A percentile compares a stretch with the other conserved stretches of the same genome.
These are phyloP conservation scores for Drosophila tristis DNA, from an alignment of 1,140 invertebrate genomes.

Conservation along the genomic window DNA sequence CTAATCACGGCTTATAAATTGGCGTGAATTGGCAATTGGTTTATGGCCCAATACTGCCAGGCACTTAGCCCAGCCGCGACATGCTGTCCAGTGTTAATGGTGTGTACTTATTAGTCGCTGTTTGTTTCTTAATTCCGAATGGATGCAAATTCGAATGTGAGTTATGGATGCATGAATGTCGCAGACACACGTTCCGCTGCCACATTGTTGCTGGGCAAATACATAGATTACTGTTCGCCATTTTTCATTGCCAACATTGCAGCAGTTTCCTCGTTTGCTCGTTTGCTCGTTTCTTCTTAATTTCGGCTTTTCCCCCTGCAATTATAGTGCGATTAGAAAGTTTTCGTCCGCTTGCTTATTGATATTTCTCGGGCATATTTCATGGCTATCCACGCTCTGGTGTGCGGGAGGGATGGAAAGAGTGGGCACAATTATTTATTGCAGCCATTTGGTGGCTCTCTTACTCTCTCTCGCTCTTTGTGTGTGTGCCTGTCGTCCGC, in stretches of 20 bases:
- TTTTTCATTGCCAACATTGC: background rate
- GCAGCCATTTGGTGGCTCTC: constrained; percentile 60
- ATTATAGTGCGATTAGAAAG: constrained; percentile 79
- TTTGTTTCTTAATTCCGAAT: constrained; percentile 24
- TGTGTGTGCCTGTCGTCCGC: constrained; percentile 11
- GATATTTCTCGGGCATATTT: constrained; percentile 59
- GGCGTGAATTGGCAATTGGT: constrained; percentile 48
- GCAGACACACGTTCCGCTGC: constrained; percentile 8
- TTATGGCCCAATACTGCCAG: constrained; percentile 44
- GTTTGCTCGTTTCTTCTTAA: constrained; percentile 14
- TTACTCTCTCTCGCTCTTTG: constrained; percentile 37
- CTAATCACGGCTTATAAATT: constrained; percentile 49
- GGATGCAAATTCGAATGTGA: constrained; percentile 15
- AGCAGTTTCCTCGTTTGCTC: constrained; percentile 1
- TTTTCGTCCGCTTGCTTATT: constrained; percentile 56
- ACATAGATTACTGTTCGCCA: constrained; percentile 25
- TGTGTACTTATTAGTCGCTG: constrained; percentile 44
- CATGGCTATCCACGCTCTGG: constrained; percentile 50
- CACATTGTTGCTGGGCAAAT: constrained; percentile 11
- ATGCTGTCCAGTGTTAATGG: constrained; percentile 51
- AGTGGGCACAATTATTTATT: constrained; percentile 72
- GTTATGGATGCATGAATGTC: constrained; percentile 9
- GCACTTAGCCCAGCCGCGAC: constrained; percentile 48
- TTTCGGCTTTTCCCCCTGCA: constrained; percentile 36
- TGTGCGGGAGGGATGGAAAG: constrained; percentile 25